Conservation (phyloP, 2,888 invertebrate species). For the Acanthosepion pharaonis region DNA sequence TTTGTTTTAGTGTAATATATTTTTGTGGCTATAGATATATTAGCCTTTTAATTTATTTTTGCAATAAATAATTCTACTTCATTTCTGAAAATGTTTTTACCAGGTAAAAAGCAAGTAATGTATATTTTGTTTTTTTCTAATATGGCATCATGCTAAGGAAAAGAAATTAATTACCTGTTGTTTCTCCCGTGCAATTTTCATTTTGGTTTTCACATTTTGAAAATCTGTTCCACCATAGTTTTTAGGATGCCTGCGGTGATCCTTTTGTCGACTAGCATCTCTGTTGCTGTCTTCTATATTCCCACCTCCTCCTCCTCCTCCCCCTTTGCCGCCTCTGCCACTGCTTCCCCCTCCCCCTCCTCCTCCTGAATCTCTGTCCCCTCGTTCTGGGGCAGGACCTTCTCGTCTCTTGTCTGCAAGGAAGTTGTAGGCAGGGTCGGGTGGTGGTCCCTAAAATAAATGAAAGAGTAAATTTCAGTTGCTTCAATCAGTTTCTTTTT, state of each 20-base stretch:
- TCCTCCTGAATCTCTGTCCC: slow-evolving; percentile 51
- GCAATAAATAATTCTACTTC: too few species aligned
- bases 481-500: neutral
- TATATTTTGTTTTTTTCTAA: too few species aligned
- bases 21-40: too few species aligned
- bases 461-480: too few species aligned
- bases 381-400: slow-evolving; percentile 51
- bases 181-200: slow-evolving; percentile 63
- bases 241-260: slow-evolving; percentile 66
- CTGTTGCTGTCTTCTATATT: slow-evolving; percentile 38
- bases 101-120: too few species aligned
- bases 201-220: slow-evolving; percentile 66
- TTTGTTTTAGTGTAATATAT: too few species aligned
- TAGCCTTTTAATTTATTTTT: too few species aligned
- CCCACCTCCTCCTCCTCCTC: slow-evolving; percentile 44
- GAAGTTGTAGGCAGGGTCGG: slow-evolving; percentile 71
- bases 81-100: too few species aligned
- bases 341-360: slow-evolving; percentile 50
- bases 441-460: slow-evolving; percentile 68
- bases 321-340: slow-evolving; percentile 50
- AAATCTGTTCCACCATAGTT: slow-evolving; percentile 72
- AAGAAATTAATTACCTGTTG: slow-evolving; percentile 53
- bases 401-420: slow-evolving; percentile 69
- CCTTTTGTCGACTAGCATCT: slow-evolving; percentile 49
- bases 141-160: too few species aligned